Conservation (phyloP, 2,888 invertebrate species). For the Zhuqinia jingwanae region DNA sequence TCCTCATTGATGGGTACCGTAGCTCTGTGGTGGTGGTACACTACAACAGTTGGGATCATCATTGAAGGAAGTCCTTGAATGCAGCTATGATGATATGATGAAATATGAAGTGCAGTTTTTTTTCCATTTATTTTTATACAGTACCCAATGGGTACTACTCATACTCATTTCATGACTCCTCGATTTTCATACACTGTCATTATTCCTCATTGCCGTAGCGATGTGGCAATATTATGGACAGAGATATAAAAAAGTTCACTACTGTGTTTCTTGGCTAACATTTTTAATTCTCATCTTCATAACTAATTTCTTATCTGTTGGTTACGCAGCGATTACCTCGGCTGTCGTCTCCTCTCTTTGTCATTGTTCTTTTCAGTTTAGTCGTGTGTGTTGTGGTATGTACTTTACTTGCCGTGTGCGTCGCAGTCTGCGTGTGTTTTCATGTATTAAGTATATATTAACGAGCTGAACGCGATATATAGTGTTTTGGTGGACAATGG, state of each 20-base stretch:
- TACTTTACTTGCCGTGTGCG: no score
- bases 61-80: slow-evolving; percentile 64
- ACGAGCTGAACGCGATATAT: no score
- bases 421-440: no score
- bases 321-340: no score
- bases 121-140: background rate
- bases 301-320: no score
- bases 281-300: no score
- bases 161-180: slow-evolving; percentile 16
- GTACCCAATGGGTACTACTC: background rate
- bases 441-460: no score
- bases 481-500: no score
- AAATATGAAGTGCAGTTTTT: background rate
- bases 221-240: background rate
- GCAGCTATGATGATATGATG: slow-evolving; percentile 45
- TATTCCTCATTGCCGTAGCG: background rate
- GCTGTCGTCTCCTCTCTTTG: no score
- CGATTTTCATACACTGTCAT: slow-evolving; percentile 18
- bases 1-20: background rate
- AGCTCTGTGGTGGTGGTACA: background rate
- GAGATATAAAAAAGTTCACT: background rate
- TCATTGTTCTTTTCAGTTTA: no score
- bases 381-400: no score
- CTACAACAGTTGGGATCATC: background rate
- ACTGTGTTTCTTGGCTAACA: background rate